Base-by-base conservation (phyloP, 2,797 vertebrate genomes). In the Rhincodon typus region DNA sequence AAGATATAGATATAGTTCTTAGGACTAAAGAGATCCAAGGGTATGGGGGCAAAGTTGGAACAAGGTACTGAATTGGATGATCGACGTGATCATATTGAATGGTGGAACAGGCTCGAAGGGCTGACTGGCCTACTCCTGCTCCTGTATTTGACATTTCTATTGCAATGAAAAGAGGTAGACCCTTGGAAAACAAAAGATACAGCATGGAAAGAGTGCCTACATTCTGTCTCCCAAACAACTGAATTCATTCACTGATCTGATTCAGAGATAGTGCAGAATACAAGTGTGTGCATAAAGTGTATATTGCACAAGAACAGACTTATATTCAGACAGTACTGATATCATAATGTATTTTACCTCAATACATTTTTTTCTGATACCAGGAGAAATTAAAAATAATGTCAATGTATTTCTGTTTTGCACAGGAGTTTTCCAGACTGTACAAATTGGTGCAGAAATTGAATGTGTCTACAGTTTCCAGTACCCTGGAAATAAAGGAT, bases 401-500 rank as follows among this genome's bases (percentile, higher is more conserved):
- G 62, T 6, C n/a, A 53, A 62, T 30, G 34, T 66, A 62, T 90
- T 27, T 90, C 50, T 90, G 19, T 23, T 70, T 94, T 94, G 38
- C 46, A 1, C 38, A 94, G 93, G 93, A 94, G 21, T 42, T 94
- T 3, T 50, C 93, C 21, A 70, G 12, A 4, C 93, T 94, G 66
- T 94, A 94, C 62, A 46, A 69, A 94, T 70, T 94, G 15, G 46
- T 94, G 38, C 67, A 21, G 38, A 70, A 70, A 70, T 19, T 94
- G 67, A 94, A 94, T 94, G 93, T 46, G 38, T 94, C 93, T 72
- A 94, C 67, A 34, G 42, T 94, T 69, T 94, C 94, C 46, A 74
- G 94, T 21, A n/a, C 69, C 23, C 4, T 74, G 38, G 23, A 15
- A 94, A 50, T 74, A 53, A 94, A 74, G 70, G 69, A 74, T 72